Conservation (phyloP, 2,797 vertebrate species). For the Sebastes melanostomus region DNA sequence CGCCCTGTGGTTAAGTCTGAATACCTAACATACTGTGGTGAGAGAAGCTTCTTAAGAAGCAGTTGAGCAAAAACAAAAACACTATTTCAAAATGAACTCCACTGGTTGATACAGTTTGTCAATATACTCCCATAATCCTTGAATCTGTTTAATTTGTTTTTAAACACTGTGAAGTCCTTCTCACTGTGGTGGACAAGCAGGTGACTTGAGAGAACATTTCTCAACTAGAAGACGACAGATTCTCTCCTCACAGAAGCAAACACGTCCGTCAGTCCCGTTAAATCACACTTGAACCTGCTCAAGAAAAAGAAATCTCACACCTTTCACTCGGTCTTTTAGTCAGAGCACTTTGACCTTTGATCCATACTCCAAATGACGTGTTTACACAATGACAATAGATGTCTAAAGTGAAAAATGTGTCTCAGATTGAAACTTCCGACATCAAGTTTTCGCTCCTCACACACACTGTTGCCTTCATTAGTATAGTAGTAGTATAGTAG, state of each 20-base stretch:
- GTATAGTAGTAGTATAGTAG: too few relatives aligned
- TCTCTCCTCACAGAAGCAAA: neutral
- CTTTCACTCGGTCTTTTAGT: neutral
- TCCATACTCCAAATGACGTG: accelerated
- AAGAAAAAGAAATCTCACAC: neutral
- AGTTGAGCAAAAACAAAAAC: neutral
- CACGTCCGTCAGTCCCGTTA: neutral
- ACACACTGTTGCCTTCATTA: too few relatives aligned
- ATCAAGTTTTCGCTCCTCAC: too few relatives aligned
- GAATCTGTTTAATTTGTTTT: neutral
- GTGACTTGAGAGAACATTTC: neutral
- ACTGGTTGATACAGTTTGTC: neutral
- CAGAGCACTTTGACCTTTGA: neutral
- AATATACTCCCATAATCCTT: neutral
- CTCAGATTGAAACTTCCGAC: too few relatives aligned
- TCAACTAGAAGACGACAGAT: neutral
- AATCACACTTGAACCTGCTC: neutral
- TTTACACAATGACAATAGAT: neutral
- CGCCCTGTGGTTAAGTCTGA: slow-evolving; percentile 30
- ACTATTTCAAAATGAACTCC: neutral
- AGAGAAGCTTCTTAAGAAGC: neutral
- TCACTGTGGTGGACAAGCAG: neutral
- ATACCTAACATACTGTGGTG: slow-evolving; percentile 34
- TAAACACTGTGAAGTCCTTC: neutral
- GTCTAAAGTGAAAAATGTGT: neutral